Percentiles rank a stretch among this genome's conserved stretches.
These are phyloP conservation scores for Turnix velox DNA, from an alignment of 2,113 vertebrate genomes.

Conservation along the genomic window DNA sequence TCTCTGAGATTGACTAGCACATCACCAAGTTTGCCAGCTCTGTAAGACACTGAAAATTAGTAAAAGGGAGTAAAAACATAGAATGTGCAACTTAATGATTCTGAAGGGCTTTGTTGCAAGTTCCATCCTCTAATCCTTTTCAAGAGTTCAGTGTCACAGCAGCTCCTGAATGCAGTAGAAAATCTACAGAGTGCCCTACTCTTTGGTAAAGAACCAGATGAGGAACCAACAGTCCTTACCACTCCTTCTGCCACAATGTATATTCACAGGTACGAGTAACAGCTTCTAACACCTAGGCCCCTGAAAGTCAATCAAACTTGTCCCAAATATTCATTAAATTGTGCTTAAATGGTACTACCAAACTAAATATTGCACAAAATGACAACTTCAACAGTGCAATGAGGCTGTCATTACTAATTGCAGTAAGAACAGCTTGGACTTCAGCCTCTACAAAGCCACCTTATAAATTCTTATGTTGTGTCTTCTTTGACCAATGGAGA, in stretches of 20 bases:
- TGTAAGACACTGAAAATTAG: neutral
- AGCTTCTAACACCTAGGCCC: neutral
- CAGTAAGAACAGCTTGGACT: neutral
- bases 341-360: neutral
- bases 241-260: conserved; percentile 82
- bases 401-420: neutral
- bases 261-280: conserved; percentile 82
- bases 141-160: conserved; percentile 61
- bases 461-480: neutral
- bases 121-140: neutral
- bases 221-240: conserved; percentile 74
- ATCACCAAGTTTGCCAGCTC: neutral
- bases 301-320: neutral
- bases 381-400: neutral
- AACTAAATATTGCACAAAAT: neutral
- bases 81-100: neutral
- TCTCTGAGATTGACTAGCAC: neutral
- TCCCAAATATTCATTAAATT: neutral
- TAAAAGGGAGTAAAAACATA: neutral
- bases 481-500: neutral
- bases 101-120: neutral
- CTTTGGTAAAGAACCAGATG: conserved; percentile 71
- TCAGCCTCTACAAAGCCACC: neutral
- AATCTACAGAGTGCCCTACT: conserved; percentile 84
- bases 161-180: conserved; percentile 75